phyloP scores from a whole-genome alignment of 2,888 invertebrate species.

The Hymenopus coronatus region DNA sequence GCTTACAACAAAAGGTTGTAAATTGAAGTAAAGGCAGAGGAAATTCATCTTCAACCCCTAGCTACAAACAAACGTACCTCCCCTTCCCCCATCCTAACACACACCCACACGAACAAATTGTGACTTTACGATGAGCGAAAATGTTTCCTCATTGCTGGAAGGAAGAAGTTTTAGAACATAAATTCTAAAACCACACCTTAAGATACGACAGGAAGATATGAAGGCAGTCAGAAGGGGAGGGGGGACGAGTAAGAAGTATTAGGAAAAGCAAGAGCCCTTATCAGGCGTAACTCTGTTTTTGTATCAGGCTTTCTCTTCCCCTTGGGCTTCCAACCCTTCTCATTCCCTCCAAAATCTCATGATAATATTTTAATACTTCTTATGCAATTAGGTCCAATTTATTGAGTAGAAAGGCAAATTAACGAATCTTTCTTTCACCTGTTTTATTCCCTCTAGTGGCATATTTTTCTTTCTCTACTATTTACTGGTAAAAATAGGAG shows the following conservation, averaged over 20 bases:
- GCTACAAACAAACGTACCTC: background rate
- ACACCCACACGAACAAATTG: background rate
- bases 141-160: background rate
- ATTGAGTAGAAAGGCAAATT: background rate
- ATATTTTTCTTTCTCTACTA: too few species aligned
- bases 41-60: background rate
- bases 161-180: background rate
- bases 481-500: too few species aligned
- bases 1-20: background rate
- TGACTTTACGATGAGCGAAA: background rate
- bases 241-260: background rate
- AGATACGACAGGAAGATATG: background rate
- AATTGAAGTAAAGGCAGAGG: background rate
- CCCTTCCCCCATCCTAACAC: background rate
- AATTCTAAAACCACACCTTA: background rate
- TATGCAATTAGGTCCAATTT: background rate
- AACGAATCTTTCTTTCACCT: background rate
- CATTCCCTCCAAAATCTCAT: background rate
- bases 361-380: background rate
- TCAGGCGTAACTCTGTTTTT: background rate
- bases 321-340: too few species aligned
- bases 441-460: background rate
- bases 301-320: background rate
- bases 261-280: background rate
- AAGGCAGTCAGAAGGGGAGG: background rate